Percentiles rank a stretch among this genome's conserved stretches.
Conservation (phyloP, 2,797 vertebrate species). For the Heteromormyrus szaboi region DNA sequence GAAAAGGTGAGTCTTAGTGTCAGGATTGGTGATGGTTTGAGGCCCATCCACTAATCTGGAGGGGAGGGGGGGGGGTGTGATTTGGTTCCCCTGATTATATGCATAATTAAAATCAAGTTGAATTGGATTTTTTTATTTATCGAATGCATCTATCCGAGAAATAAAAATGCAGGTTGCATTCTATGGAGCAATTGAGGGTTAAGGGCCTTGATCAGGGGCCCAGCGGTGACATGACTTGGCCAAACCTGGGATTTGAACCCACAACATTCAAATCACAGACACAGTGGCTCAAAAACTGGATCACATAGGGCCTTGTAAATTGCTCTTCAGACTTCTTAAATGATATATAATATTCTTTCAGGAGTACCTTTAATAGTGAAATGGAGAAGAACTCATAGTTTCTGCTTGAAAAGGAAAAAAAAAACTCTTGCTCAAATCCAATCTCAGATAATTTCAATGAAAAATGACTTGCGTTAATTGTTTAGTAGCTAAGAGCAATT, state of each 20-base stretch:
- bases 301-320: not conserved
- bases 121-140: not conserved
- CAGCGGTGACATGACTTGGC: not conserved
- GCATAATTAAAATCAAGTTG: not conserved
- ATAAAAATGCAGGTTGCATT: not conserved
- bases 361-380: not conserved
- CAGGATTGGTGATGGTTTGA: not conserved
- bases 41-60: not conserved
- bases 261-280: not conserved
- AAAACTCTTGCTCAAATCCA: not conserved
- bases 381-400: not conserved
- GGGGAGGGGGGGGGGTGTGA: not conserved
- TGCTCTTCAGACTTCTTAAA: not conserved
- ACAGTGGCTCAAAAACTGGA: not conserved
- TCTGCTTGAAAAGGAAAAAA: not conserved
- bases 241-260: not conserved
- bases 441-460: not conserved
- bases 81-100: not conserved
- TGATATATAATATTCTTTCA: not conserved
- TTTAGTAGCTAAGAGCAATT: not conserved
- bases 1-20: slow-evolving; percentile 69
- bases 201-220: not conserved
- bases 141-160: not conserved
- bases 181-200: not conserved
- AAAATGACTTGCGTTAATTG: not conserved